These are phyloP conservation scores for Enteromius trimaculatus DNA, from an alignment of 2,797 vertebrate species.

Conservation along the genomic window DNA sequence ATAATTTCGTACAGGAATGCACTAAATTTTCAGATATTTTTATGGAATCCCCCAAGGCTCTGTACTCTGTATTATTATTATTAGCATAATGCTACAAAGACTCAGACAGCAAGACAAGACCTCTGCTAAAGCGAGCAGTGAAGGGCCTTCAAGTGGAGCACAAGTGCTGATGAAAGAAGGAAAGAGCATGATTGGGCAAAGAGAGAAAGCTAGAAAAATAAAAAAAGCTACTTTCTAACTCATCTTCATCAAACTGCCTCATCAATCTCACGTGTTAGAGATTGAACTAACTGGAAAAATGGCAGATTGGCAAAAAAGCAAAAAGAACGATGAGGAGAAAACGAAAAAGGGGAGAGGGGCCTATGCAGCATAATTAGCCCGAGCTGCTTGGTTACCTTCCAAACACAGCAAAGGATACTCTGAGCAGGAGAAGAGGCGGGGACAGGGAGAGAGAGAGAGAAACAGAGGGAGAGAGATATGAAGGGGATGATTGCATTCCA, in stretches of 20 bases:
- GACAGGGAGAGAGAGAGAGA: slow-evolving; percentile 55
- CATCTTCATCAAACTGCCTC: neutral
- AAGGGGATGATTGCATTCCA: slow-evolving; percentile 78
- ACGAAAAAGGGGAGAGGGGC: slow-evolving; percentile 52
- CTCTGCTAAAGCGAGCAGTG: slow-evolving; percentile 64
- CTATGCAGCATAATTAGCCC: slow-evolving; percentile 77
- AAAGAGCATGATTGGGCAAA: slow-evolving; percentile 49
- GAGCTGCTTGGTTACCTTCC: slow-evolving; percentile 84
- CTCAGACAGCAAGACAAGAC: slow-evolving; percentile 58
- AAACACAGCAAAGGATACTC: slow-evolving; percentile 84
- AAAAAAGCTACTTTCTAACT: slow-evolving; percentile 6
- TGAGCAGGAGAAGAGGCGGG: slow-evolving; percentile 74
- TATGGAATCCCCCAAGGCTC: slow-evolving; percentile 42
- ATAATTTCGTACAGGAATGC: slow-evolving; percentile 16
- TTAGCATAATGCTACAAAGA: slow-evolving; percentile 52
- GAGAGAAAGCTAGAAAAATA: neutral
- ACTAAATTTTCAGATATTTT: slow-evolving; percentile 15
- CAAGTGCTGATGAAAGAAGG: slow-evolving; percentile 60
- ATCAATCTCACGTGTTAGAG: neutral
- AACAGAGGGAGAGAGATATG: slow-evolving; percentile 63
- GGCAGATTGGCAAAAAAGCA: neutral
- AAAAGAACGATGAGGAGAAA: slow-evolving; percentile 16
- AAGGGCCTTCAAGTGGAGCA: slow-evolving; percentile 68
- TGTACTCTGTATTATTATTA: slow-evolving; percentile 48
- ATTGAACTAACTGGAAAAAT: slow-evolving; percentile 31